phyloP scores from a whole-genome alignment of 1,140 invertebrate genomes.

The Habropoda laboriosa region DNA sequence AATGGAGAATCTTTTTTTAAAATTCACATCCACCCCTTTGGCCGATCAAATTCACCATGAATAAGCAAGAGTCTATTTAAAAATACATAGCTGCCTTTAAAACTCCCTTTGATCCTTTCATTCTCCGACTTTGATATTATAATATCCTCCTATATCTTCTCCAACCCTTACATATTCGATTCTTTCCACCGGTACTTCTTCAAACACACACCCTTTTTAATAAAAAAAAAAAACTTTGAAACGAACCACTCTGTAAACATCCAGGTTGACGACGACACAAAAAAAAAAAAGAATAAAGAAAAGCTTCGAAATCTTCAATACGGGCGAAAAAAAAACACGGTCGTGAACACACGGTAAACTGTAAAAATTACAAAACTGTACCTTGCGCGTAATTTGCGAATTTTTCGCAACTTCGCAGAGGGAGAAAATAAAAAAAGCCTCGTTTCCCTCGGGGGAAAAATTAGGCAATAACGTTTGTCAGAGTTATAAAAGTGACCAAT shows the following conservation, averaged over 20 bases:
- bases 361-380: not conserved
- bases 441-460: not conserved
- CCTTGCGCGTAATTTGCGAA: too few species aligned
- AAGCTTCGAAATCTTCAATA: too few species aligned
- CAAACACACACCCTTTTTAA: not conserved
- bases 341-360: too few species aligned
- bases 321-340: too few species aligned
- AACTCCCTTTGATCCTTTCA: not conserved
- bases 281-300: too few species aligned
- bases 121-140: not conserved
- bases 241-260: too few species aligned
- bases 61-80: not conserved
- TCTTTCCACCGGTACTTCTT: not conserved
- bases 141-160: not conserved
- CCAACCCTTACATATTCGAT: not conserved
- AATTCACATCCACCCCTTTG: too few species aligned
- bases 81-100: not conserved
- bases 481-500: conserved; percentile 29
- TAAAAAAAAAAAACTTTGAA: too few species aligned
- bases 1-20: too few species aligned
- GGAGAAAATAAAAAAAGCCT: not conserved
- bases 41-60: too few species aligned
- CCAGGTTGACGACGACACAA: too few species aligned
- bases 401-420: not conserved
- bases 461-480: conserved; percentile 9